Conservation (phyloP, 23 tunicate genomes). For the Botrylloides violaceus region DNA sequence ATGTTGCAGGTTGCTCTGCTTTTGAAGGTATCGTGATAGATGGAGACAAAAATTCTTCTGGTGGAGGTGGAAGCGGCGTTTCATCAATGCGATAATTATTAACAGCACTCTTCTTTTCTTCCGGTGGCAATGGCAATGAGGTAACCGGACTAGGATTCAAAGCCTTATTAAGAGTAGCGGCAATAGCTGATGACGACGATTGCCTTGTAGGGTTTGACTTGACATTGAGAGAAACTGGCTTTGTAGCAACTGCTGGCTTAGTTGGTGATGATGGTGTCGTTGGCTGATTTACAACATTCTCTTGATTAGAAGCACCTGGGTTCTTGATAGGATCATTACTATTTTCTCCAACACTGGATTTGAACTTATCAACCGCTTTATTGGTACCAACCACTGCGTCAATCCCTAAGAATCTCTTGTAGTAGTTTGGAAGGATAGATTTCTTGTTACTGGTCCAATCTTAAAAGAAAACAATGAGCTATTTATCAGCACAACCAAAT, state of each 20-base stretch:
- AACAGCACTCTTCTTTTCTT: background rate
- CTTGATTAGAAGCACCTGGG: background rate
- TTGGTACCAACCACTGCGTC: background rate
- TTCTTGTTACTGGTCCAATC: background rate
- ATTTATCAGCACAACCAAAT: too few relatives aligned
- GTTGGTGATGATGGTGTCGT: background rate
- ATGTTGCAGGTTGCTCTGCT: too few relatives aligned
- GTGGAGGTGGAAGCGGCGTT: conserved; percentile 20
- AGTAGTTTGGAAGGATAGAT: conserved; percentile 16
- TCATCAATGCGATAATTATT: background rate
- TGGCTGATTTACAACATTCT: background rate
- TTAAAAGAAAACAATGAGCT: too few relatives aligned
- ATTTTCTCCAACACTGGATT: background rate
- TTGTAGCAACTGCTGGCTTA: background rate
- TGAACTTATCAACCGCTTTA: background rate
- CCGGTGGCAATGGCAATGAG: conserved; percentile 7
- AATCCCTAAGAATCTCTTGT: conserved; percentile 16
- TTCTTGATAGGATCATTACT: background rate
- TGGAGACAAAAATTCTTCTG: conserved; percentile 24
- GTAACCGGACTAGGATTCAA: background rate
- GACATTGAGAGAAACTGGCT: background rate
- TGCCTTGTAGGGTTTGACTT: background rate
- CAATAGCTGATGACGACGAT: background rate
- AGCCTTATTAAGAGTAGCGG: background rate
- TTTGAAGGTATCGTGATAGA: background rate